A percentile compares a stretch with the other conserved stretches of the same genome.
phyloP scores from a whole-genome alignment of 2,888 invertebrate species.

The Desoria tigrina region DNA sequence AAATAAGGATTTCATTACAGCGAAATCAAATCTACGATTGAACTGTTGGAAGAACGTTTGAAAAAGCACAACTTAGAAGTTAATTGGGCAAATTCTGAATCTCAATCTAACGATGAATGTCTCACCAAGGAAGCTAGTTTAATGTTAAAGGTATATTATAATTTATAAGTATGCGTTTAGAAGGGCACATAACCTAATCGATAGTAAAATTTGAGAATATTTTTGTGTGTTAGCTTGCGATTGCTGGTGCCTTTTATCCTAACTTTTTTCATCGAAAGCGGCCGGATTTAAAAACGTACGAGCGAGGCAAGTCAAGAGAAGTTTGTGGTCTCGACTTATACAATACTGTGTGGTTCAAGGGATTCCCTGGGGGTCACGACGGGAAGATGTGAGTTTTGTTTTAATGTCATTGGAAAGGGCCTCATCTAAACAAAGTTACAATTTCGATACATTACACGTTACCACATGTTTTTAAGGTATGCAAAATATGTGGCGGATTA shows the following conservation, averaged over 20 bases:
- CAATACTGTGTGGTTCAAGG: constrained; percentile 68
- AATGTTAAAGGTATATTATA: constrained; percentile 44
- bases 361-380: constrained; percentile 65
- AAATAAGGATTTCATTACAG: constrained; percentile 54
- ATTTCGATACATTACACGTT: no score
- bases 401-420: background rate
- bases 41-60: constrained; percentile 71
- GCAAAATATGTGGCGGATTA: constrained; percentile 38
- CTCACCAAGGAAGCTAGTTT: constrained; percentile 42
- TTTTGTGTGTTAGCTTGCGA: constrained; percentile 62
- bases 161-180: background rate
- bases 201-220: no score
- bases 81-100: no score
- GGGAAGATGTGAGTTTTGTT: constrained; percentile 64
- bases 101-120: constrained; percentile 13
- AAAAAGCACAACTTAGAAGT: no score
- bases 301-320: constrained; percentile 67
- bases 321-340: constrained; percentile 75
- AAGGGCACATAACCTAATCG: no score
- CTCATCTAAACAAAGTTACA: no score
- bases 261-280: constrained; percentile 73
- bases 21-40: constrained; percentile 71
- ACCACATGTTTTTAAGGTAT: constrained; percentile 44
- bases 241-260: constrained; percentile 90
- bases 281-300: constrained; percentile 63